phyloP scores from a whole-genome alignment of 2,113 vertebrate species.

The Pelmatolapia mariae region DNA sequence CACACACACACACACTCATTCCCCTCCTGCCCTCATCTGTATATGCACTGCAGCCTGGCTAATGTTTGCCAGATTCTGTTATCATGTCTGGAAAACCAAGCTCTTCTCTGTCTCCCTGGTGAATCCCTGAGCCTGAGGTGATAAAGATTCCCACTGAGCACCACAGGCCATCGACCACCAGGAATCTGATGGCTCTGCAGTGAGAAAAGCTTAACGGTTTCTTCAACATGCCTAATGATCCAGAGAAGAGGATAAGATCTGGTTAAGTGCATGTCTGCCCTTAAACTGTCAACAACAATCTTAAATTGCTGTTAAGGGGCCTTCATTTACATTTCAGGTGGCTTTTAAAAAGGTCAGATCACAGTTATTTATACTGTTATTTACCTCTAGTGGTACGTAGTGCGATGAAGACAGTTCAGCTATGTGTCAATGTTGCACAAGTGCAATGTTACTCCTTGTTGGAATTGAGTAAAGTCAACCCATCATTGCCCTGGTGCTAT shows the following conservation, averaged over 20 bases:
- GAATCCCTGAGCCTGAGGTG: background rate
- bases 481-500: background rate
- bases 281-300: background rate
- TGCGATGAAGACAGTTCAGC: background rate
- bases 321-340: background rate
- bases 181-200: slow-evolving; percentile 24
- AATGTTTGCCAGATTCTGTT: slow-evolving; percentile 13
- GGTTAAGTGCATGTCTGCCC: background rate
- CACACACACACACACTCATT: background rate
- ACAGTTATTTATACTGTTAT: background rate
- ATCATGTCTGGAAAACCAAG: background rate
- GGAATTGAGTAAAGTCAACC: background rate
- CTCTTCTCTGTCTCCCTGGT: background rate
- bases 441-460: background rate
- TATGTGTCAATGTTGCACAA: background rate
- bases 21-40: background rate
- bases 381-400: background rate
- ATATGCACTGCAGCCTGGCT: background rate
- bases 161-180: background rate
- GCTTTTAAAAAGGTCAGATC: background rate
- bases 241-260: background rate
- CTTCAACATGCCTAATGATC: background rate
- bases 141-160: slow-evolving; percentile 7
- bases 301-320: background rate
- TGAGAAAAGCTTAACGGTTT: background rate